Conservation (phyloP, 1,140 invertebrate species). For the Ooceraea biroi region DNA sequence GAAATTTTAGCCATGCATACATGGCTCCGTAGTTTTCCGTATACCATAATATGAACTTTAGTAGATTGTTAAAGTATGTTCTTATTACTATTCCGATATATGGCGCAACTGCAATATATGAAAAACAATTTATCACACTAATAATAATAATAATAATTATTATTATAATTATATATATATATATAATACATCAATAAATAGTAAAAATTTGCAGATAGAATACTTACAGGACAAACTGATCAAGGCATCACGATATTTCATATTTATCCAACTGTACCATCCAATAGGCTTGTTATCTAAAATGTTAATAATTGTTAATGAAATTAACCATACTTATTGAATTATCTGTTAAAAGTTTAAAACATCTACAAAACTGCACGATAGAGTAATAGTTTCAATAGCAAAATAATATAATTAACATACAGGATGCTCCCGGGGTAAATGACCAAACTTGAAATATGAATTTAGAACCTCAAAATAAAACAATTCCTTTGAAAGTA, state of each 20-base stretch:
- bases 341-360: not conserved
- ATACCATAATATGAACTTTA: slow-evolving; percentile 39
- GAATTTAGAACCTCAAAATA: too few relatives aligned
- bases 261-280: slow-evolving; percentile 46
- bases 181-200: too few relatives aligned
- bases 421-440: too few relatives aligned
- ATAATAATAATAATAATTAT: not conserved
- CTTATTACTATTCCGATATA: slow-evolving; percentile 63
- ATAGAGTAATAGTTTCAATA: too few relatives aligned
- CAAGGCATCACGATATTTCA: not conserved
- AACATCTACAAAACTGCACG: too few relatives aligned
- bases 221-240: slow-evolving; percentile 55
- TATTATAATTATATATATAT: too few relatives aligned
- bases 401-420: too few relatives aligned
- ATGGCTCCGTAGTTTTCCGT: slow-evolving; percentile 38
- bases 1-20: slow-evolving; percentile 59
- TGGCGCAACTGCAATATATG: slow-evolving; percentile 66
- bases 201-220: not conserved
- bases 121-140: not conserved
- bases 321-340: not conserved
- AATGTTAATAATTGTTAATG: slow-evolving; percentile 22
- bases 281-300: slow-evolving; percentile 34
- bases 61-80: slow-evolving; percentile 29
- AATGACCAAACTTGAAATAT: too few relatives aligned
- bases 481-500: too few relatives aligned